These are phyloP conservation scores for Meandrina meandrites DNA, from an alignment of 92 coral and sea anemone species.

Conservation along the genomic window DNA sequence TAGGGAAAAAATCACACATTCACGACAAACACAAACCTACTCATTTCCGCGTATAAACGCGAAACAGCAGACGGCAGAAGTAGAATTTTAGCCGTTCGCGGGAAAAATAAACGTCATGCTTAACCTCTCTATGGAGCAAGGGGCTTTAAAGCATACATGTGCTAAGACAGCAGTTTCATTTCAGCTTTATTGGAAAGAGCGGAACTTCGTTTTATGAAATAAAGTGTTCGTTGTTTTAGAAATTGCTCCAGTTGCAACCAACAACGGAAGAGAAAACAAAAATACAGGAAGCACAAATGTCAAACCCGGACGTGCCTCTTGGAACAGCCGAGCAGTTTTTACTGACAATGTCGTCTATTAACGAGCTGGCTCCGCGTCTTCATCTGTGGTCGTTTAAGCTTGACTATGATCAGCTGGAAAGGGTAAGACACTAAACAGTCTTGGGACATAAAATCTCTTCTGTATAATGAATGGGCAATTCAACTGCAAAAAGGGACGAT, in stretches of 20 bases:
- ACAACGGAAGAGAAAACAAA: constrained; percentile 89
- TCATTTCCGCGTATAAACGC: too few species aligned
- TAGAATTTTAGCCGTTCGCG: too few species aligned
- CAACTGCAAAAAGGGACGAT: too few species aligned
- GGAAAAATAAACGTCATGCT: too few species aligned
- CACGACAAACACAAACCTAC: too few species aligned
- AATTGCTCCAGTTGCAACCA: constrained; percentile 90
- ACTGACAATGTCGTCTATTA: constrained; percentile 87
- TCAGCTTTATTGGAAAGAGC: too few species aligned
- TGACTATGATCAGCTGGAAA: constrained; percentile 95
- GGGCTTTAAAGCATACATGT: neutral
- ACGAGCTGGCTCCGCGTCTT: constrained; percentile 89
- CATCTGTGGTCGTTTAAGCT: constrained; percentile 96
- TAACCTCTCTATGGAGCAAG: too few species aligned
- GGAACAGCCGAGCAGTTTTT: constrained; percentile 98
- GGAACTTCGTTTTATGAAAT: neutral
- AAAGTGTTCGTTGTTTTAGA: constrained; percentile 37
- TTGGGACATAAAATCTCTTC: neutral
- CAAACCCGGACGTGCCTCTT: constrained; percentile 92
- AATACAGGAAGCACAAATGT: constrained; percentile 91
- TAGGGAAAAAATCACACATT: too few species aligned
- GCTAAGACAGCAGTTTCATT: too few species aligned
- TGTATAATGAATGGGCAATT: neutral
- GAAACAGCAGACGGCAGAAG: too few species aligned
- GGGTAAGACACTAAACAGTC: constrained; percentile 58